Evolutionary conservation across 2,888 invertebrate genomes (phyloP).

Genomic region (Actias luna): DNA sequence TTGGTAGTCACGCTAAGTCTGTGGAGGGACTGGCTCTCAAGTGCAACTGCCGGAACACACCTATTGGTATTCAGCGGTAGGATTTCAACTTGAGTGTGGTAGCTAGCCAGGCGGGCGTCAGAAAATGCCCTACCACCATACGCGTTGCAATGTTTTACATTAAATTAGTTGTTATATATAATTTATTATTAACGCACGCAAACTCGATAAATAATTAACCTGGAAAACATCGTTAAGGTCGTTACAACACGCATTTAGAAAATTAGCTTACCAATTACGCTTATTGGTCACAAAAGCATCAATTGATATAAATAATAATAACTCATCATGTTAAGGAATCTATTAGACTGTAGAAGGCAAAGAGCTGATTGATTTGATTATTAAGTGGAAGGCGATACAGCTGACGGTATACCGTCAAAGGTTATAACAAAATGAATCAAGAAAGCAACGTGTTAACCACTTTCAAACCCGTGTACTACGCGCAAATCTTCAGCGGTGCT

Average conservation of each 20-base stretch:
- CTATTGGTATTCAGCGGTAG: too few species aligned
- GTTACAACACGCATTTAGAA: not conserved
- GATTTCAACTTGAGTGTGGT: too few species aligned
- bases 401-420: not conserved
- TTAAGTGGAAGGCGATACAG: not conserved
- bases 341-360: not conserved
- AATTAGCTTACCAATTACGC: not conserved
- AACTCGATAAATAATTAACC: not conserved
- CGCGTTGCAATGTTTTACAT: not conserved
- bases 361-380: not conserved
- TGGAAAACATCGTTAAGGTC: not conserved
- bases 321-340: not conserved
- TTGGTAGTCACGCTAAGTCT: too few species aligned
- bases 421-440: not conserved
- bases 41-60: too few species aligned
- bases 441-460: not conserved
- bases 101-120: too few species aligned
- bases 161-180: not conserved
- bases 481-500: conserved; percentile 10
- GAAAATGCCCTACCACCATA: not conserved
- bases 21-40: too few species aligned
- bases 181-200: not conserved
- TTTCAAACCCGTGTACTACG: not conserved
- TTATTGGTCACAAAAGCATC: not conserved
- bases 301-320: not conserved